These are phyloP conservation scores for Tribolium madens DNA, from an alignment of 1,140 invertebrate genomes.

Conservation along the genomic window DNA sequence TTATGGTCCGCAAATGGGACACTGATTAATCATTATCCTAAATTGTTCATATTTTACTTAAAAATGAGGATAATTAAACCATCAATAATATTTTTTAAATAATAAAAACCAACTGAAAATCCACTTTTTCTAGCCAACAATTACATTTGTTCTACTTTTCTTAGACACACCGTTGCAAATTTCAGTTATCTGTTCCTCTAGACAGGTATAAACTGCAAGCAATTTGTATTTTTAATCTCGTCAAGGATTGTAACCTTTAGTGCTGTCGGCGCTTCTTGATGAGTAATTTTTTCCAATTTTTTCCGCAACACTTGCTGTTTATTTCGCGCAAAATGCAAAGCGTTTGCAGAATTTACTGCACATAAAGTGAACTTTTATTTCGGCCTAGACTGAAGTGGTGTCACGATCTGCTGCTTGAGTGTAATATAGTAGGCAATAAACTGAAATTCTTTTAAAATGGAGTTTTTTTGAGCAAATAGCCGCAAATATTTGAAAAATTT, in stretches of 20 bases:
- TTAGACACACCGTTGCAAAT: background rate
- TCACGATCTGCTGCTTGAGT: background rate
- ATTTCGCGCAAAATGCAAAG: background rate
- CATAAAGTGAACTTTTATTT: background rate
- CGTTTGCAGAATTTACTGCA: background rate
- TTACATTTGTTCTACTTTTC: background rate
- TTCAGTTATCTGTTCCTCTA: background rate
- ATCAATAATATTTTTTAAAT: no score
- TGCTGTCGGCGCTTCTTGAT: background rate
- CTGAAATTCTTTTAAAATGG: background rate
- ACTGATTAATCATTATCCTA: no score
- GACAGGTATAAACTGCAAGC: background rate
- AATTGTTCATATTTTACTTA: no score
- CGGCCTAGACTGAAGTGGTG: background rate
- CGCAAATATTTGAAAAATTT: background rate
- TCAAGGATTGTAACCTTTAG: background rate
- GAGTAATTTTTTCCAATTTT: background rate
- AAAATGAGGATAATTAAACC: no score
- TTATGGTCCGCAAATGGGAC: no score
- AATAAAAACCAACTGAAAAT: no score
- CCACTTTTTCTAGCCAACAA: no score
- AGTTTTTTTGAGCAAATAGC: background rate
- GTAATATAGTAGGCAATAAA: background rate
- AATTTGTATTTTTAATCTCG: background rate
- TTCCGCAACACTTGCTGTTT: background rate